phyloP scores from a whole-genome alignment of 2,113 vertebrate genomes.

The Trematocara variabile region DNA sequence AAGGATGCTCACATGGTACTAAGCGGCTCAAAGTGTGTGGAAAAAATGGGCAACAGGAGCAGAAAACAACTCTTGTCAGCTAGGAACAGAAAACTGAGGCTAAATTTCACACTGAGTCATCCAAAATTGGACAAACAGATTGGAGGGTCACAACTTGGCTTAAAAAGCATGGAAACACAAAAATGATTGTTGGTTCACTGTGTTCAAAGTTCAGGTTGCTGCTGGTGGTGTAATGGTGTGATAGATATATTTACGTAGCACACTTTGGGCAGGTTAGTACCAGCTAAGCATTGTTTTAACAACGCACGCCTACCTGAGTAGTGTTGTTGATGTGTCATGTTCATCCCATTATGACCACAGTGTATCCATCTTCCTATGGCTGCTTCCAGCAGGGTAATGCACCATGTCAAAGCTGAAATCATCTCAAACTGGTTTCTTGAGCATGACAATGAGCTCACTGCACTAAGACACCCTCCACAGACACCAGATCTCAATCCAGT shows the following conservation, averaged over 20 bases:
- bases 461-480: background rate
- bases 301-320: background rate
- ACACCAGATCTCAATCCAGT: background rate
- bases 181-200: background rate
- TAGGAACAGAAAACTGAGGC: background rate
- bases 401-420: background rate
- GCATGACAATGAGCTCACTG: background rate
- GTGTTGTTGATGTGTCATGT: background rate
- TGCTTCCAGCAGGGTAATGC: background rate
- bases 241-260: background rate
- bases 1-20: background rate
- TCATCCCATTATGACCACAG: background rate
- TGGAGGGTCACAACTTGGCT: background rate
- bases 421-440: background rate
- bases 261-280: background rate
- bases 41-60: background rate
- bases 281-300: background rate
- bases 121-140: background rate
- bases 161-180: background rate
- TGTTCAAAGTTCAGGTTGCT: background rate
- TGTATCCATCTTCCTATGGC: background rate
- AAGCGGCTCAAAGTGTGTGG: background rate
- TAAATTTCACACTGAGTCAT: background rate
- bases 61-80: background rate
- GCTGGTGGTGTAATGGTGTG: background rate